Evolutionary conservation across 2,797 vertebrate species (phyloP), one percentile per base, ranked within the genome.

Genomic region (Xiphorhynchus erythropygius): DNA sequence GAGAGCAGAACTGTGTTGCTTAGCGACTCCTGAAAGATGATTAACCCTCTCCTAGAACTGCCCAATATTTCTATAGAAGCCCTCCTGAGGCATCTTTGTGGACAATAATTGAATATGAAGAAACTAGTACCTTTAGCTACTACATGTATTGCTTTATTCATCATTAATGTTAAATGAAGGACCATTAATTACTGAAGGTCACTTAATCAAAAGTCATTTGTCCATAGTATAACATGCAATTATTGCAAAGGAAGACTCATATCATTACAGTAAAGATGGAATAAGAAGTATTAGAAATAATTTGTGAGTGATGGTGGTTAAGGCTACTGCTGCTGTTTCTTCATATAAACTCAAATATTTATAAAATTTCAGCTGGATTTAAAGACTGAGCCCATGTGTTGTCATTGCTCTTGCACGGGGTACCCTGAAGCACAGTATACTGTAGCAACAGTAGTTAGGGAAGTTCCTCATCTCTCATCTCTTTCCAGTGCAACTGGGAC

Each of bases 31-130:
- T 56, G 42, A 53, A 73, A 53, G 74, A 59, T 81, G 41, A 82
- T 95, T 96, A 96, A 96, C 95, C 77, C 91, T 71, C 91, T 90
- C 55, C 59, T 44, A 65, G 46, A 21, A 7, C 55, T 33, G 47
- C 42, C 75, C 63, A 33, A 0, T 50, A 21, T 55, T 70, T 80
- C 55, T 18, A 1, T 3, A 2, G 60, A 59, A 59, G 19, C 33
- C 42, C 37, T 90, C 55, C 39, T 24, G 56, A 78, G 53, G 62
- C 25, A 57, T 41, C 62, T 52, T 11, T 92, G 49, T 46, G 30
- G 44, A 55, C 56, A 64, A 39, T 63, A 59, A 69, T 32, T 56
- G 56, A 74, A 56, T 33, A 19, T 57, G 35, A 93, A 93, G 81
- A 65, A 90, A 49, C 39, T 37, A 33, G 44, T 76, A 84, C 52